Base-by-base conservation (phyloP, 2,113 vertebrate genomes). In the Laticauda colubrina region DNA sequence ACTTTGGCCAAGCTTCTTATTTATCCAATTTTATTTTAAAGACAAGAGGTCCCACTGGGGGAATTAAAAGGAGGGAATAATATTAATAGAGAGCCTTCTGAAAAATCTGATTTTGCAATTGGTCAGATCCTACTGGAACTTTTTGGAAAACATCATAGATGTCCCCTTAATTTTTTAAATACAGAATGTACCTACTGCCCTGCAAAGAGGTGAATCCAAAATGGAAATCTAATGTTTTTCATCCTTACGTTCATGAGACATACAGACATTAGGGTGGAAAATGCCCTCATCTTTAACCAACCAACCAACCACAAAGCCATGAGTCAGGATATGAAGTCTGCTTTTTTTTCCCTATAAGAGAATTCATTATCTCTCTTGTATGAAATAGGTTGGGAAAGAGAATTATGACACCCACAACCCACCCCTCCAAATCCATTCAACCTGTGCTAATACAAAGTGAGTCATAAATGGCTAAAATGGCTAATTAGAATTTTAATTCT, bases 401-500 rank as follows among this genome's bases (percentile, higher is more conserved):
- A 93, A 95, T 92, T 91, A 81, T 93, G 81, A 26, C 0, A 69
- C 39, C 85, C 29, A 5, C 51, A 53, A 2, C 4, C 12, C 39
- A 1, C 14, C 9, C 23, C n/a, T 2, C n/a, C 4, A 51, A 51
- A n/a, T 24, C 34, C 69, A 85, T 94, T 89, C 90, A 94, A 94
- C 93, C 91, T 95, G 93, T 81, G 24, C 85, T 95, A 94, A 93
- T 95, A 96, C 94, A 91, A 57, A 93, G 56, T 1, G 92, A 89
- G 91, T 95, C 93, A 95, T 95, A 95, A 97, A 98, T 96, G 98
- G 96, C 94, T 96, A 96, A 97, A 97, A 96, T 97, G 96, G 94
- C 90, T 96, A 97, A 98, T 98, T 97, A 97, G 97, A 93, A 96
- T 98, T 98, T 96, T 98, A 96, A 98, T 98, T 97, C 96, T 95